Base-by-base conservation (phyloP, 2,797 vertebrate genomes). In the Microctenopoma steveboyesi region DNA sequence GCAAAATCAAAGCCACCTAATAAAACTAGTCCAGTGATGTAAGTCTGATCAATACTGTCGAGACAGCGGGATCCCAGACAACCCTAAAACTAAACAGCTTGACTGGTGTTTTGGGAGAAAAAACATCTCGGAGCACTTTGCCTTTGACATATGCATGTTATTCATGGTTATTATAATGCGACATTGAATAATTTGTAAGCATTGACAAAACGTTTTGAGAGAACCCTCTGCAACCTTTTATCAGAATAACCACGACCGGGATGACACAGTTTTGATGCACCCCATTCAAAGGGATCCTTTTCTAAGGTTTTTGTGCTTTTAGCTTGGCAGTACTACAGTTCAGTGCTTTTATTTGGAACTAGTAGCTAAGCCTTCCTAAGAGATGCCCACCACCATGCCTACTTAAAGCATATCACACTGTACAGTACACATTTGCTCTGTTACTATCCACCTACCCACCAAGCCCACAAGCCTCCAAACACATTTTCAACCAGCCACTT, bases 291-390 rank as follows among this genome's bases (percentile, higher is more conserved):
- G 2, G 22, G 22, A 22, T 22, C 22, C 22, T 22, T 22, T 22
- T 22, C 22, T 22, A 1, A 22, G 22, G 22, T 22, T 22, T 22
- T 22, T 22, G 22, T 22, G 22, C 22, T 85, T 86, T 88, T 71
- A 84, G 78, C 76, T 76, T 80, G 77, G 83, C 80, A 78, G 86
- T 82, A 89, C 69, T 52, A 49, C 76, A 70, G 67, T 87, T 84
- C 81, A 61, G 42, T 64, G 69, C 89, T 90, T 91, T 90, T 72
- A 88, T 90, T 79, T 86, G 76, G 83, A 87, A 88, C 91, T 83
- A 91, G 75, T 66, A 69, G 65, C 70, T 86, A 83, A 91, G 86
- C 82, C 72, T 73, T 52, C 59, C 62, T 74, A 72, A 81, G 79
- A 81, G 74, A 53, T 66, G 65, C 72, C 74, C 62, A 58, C 71